Conservation (phyloP, 2,797 vertebrate genomes). For the Sternotherus odoratus region DNA sequence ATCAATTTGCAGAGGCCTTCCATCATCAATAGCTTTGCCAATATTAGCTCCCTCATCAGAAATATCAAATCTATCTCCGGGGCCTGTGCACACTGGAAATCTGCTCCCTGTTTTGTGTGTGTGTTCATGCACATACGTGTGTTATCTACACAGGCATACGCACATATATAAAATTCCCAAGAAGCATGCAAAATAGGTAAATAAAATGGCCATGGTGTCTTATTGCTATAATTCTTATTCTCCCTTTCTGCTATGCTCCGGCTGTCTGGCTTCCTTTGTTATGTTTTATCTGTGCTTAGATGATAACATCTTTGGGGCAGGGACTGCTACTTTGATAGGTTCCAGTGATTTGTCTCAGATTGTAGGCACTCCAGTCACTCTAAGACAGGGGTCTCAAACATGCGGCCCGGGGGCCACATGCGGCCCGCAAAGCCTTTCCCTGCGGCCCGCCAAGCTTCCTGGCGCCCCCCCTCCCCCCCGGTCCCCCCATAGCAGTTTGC, state of each 20-base stretch:
- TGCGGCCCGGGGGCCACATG: no score
- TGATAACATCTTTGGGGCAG: conserved; percentile 32
- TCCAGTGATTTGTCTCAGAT: conserved; percentile 52
- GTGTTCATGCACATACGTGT: fast-evolving
- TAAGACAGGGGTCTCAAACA: no score
- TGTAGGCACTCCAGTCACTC: conserved; percentile 23
- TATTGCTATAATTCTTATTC: background rate
- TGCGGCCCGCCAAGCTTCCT: no score
- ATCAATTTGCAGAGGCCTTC: background rate
- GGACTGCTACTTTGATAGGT: conserved; percentile 32
- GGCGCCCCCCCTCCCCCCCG: no score
- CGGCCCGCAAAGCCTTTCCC: no score
- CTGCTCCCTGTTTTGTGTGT: background rate
- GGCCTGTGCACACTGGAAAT: conserved; percentile 34
- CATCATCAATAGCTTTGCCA: conserved; percentile 34
- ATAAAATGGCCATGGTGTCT: background rate
- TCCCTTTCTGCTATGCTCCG: conserved; percentile 6
- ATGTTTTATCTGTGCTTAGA: conserved; percentile 47
- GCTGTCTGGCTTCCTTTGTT: conserved; percentile 43
- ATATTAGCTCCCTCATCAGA: background rate
- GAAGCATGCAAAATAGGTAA: background rate
- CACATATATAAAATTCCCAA: background rate
- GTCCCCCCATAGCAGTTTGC: no score
- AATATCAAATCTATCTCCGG: conserved; percentile 29
- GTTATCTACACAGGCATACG: fast-evolving